Conservation (phyloP, 2,797 vertebrate genomes). For the Hozukius guyotensis region DNA sequence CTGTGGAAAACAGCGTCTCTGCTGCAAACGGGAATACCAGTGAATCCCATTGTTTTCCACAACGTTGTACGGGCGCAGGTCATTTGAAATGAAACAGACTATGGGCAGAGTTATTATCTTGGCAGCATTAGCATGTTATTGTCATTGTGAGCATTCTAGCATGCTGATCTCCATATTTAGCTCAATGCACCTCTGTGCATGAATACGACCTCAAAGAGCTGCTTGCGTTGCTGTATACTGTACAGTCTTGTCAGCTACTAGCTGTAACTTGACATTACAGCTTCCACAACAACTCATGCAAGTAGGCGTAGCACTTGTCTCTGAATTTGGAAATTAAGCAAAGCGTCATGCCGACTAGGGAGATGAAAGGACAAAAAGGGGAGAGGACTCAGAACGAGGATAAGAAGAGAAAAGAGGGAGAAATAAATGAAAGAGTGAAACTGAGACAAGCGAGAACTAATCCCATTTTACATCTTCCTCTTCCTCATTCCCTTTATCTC, state of each 20-base stretch:
- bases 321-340: slow-evolving; percentile 1
- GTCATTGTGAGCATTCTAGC: not conserved
- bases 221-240: not conserved
- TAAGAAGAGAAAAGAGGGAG: not conserved
- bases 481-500: slow-evolving; percentile 35
- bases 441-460: slow-evolving; percentile 14
- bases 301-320: not conserved
- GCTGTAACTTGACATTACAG: not conserved
- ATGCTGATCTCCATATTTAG: not conserved
- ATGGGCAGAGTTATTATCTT: not conserved
- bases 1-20: not conserved
- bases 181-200: not conserved
- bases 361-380: slow-evolving; percentile 16
- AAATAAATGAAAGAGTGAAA: slow-evolving; percentile 14
- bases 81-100: not conserved
- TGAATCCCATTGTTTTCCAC: not conserved
- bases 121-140: not conserved
- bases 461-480: slow-evolving; percentile 46
- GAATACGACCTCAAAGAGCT: not conserved
- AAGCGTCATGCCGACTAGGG: not conserved
- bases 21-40: not conserved
- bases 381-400: not conserved
- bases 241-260: not conserved
- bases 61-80: rapidly evolving
- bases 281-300: not conserved